Conservation (phyloP, 2,888 invertebrate genomes). For the Saturnia pavonia region DNA sequence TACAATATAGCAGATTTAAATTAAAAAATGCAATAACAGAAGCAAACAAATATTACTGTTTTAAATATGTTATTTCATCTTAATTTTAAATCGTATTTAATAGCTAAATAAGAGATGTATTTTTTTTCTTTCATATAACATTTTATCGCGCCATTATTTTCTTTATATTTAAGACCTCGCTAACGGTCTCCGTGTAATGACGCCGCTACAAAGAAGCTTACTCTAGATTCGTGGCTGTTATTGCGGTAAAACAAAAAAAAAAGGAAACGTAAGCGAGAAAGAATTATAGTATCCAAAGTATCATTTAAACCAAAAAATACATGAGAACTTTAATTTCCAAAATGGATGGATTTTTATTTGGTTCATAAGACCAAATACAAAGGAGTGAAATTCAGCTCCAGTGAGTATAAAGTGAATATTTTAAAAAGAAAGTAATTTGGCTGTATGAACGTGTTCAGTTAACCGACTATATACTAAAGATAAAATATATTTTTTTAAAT, state of each 20-base stretch:
- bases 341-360: neutral
- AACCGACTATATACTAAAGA: too few relatives aligned
- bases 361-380: neutral
- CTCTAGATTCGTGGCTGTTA: constrained; percentile 13
- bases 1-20: too few relatives aligned
- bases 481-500: too few relatives aligned
- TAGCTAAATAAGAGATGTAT: neutral
- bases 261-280: neutral
- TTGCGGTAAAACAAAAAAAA: constrained; percentile 15
- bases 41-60: too few relatives aligned
- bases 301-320: neutral
- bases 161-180: constrained; percentile 20
- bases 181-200: constrained; percentile 19
- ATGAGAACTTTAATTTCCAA: neutral
- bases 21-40: neutral
- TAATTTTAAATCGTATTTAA: neutral
- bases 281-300: neutral
- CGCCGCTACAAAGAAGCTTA: constrained; percentile 27
- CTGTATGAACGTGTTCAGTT: too few relatives aligned
- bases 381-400: neutral
- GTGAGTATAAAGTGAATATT: neutral
- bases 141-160: constrained; percentile 14
- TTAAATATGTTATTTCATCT: too few relatives aligned
- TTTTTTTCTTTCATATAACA: neutral
- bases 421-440: too few relatives aligned